Evolutionary conservation across 2,797 vertebrate species (phyloP).

Genomic region (Pyrocephalus nanus): DNA sequence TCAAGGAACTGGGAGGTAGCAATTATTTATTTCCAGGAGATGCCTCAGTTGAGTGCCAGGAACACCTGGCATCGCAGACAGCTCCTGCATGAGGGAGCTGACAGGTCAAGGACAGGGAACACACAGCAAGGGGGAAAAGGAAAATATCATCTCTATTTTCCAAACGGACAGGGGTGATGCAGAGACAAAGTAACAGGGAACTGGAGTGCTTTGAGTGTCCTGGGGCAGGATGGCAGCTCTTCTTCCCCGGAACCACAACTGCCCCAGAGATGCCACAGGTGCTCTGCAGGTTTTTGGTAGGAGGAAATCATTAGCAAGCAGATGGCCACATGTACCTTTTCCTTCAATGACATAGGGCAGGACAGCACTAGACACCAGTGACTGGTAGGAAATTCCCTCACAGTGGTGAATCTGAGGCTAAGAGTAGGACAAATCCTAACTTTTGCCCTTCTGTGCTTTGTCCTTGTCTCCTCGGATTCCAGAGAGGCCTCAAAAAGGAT

Average conservation of each 20-base stretch:
- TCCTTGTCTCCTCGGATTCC: constrained; percentile 3
- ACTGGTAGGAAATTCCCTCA: background rate
- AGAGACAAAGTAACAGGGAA: background rate
- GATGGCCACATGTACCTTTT: background rate
- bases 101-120: background rate
- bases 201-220: background rate
- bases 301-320: background rate
- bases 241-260: background rate
- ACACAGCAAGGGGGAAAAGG: background rate
- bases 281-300: background rate
- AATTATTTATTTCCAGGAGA: background rate
- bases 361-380: background rate
- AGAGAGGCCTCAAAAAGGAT: background rate
- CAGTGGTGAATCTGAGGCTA: background rate
- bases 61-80: background rate
- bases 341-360: background rate
- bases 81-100: background rate
- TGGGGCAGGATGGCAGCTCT: background rate
- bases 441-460: background rate
- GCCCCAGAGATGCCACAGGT: background rate
- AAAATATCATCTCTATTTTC: background rate
- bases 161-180: background rate
- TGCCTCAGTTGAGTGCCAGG: background rate
- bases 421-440: background rate
- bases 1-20: background rate